Percentiles rank a stretch among this genome's conserved stretches.
These are phyloP conservation scores for Hycleus cichorii DNA, from an alignment of 1,140 invertebrate genomes.

Conservation along the genomic window DNA sequence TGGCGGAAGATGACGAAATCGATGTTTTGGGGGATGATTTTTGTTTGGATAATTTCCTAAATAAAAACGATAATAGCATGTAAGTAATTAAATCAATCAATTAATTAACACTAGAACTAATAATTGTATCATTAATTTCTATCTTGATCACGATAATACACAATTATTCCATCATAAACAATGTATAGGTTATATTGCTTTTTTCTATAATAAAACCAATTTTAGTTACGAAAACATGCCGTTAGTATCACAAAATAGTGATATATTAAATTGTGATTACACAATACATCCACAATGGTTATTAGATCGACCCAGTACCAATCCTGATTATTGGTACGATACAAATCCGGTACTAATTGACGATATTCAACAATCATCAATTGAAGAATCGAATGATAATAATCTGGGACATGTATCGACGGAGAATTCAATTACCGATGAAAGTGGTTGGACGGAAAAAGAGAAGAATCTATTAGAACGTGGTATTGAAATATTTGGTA, in stretches of 20 bases:
- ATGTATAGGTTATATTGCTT: not conserved
- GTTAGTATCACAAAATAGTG: slow-evolving; percentile 47
- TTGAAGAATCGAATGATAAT: slow-evolving; percentile 10
- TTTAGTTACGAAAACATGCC: slow-evolving; percentile 41
- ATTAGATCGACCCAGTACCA: slow-evolving; percentile 48
- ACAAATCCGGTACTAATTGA: not conserved
- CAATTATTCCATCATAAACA: not conserved
- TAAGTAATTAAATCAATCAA: slow-evolving; percentile 19
- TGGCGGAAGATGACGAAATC: slow-evolving; percentile 42
- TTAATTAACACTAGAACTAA: no score
- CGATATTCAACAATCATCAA: no score
- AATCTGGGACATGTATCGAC: slow-evolving; percentile 22
- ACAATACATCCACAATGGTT: slow-evolving; percentile 60
- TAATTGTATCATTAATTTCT: not conserved
- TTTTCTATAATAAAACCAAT: not conserved
- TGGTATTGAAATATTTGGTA: slow-evolving; percentile 58
- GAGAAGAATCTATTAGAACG: slow-evolving; percentile 52
- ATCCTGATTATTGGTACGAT: slow-evolving; percentile 41
- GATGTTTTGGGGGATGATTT: slow-evolving; percentile 41
- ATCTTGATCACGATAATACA: not conserved
- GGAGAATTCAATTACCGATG: slow-evolving; percentile 37
- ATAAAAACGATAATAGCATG: slow-evolving; percentile 31
- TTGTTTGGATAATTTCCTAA: slow-evolving; percentile 32
- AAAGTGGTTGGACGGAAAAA: slow-evolving; percentile 45
- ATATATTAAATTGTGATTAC: slow-evolving; percentile 51